Base-by-base conservation (phyloP, 2,888 invertebrate species). In the Geotrupes spiniger region DNA sequence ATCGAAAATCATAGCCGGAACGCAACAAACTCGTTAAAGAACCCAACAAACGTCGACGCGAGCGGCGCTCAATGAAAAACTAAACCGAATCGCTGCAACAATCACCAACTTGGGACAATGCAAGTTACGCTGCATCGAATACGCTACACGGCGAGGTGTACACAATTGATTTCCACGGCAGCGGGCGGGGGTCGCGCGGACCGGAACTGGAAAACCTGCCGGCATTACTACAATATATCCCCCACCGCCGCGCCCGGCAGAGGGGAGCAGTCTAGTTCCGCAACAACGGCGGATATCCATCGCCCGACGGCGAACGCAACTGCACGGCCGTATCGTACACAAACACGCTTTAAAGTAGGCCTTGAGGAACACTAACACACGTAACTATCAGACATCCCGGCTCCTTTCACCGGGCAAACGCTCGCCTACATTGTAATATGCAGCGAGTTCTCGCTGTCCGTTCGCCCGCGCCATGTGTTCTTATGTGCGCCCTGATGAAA, bases 81-180 rank as follows among this genome's bases (percentile, higher is more conserved):
- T 46, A 46, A 46, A 46, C 26, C 39, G 40, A 46, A 41, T 40
- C 40, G 14, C 10, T 8, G 38, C 9, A 31, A 46, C 38, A 46
- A 46, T 46, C 26, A 25, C 40, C 40, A 36, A 40, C 25, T 40
- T 26, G 15, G 46, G 39, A 46, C 46, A 46, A 46, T 46, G 36
- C 46, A 21, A 33, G 36, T 40, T 26, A 25, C 26, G 29, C 21
- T 38, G 38, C 46, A 40, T 46, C 33, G 46, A 40, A 31, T 21
- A 3, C 3, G 21, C 46, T 36, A 27, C 39, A 46, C 46, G 40
- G 40, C 27, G 41, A 46, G 46, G 33, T 46, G 40, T 40, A 40
- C 33, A 40, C 46, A 46, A 40, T 46, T 46, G 46, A 39, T 46
- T 39, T 39, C 31, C 33, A 14, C 40, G 26, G 15, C 26, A 39